Conservation (phyloP, 2,113 vertebrate genomes). For the Sinocyclocheilus grahami region DNA sequence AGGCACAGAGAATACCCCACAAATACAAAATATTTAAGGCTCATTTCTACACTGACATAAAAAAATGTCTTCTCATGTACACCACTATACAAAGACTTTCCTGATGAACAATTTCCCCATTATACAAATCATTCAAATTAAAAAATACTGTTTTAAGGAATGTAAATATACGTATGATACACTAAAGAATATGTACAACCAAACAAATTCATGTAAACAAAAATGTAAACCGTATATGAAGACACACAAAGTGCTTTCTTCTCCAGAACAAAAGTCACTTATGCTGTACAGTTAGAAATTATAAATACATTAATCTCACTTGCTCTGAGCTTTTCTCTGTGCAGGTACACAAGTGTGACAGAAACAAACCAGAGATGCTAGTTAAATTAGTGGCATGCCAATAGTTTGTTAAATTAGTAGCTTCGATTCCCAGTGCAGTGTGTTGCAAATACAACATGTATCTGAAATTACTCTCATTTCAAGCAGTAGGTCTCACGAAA, state of each 20-base stretch:
- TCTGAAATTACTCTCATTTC: neutral
- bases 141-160: conserved; percentile 51
- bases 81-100: conserved; percentile 28
- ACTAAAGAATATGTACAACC: conserved; percentile 55
- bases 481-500: neutral
- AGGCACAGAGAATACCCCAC: conserved; percentile 44
- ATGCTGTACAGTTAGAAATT: conserved; percentile 41
- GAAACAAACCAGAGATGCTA: conserved; percentile 31
- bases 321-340: conserved; percentile 22
- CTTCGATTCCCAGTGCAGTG: conserved; percentile 18
- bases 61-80: conserved; percentile 33
- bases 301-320: conserved; percentile 44
- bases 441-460: neutral
- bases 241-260: conserved; percentile 37
- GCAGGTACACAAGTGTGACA: conserved; percentile 9
- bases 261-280: conserved; percentile 35
- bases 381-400: conserved; percentile 43
- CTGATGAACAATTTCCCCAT: conserved; percentile 19
- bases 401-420: conserved; percentile 29
- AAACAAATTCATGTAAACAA: conserved; percentile 51
- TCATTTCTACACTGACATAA: conserved; percentile 32
- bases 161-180: conserved; percentile 47
- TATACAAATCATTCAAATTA: conserved; percentile 42
- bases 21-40: conserved; percentile 48
- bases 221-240: conserved; percentile 56